Base-by-base conservation (phyloP, 2,797 vertebrate genomes). In the Fundulus diaphanus region DNA sequence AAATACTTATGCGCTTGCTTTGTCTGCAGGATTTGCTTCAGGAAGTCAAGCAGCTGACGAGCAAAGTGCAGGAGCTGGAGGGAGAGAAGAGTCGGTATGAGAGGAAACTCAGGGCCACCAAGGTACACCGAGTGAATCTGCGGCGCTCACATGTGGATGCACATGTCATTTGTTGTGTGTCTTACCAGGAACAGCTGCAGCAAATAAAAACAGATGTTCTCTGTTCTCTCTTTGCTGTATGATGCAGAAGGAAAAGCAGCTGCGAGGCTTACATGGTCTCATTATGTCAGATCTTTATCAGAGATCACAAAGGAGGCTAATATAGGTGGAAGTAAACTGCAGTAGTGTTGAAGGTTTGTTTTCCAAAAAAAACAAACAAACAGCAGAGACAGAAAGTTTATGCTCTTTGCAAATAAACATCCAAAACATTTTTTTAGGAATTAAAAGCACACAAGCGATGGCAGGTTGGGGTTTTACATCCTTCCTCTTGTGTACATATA, bases 1-100 rank as follows among this genome's bases (percentile, higher is more conserved):
- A n/a, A 13, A 7, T 8, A 27, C 20, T 72, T n/a, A n/a, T n/a
- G 29, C 49, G 1, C 77, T 48, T 84, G 33, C 69, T 67, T 89
- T 80, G 74, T 37, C 68, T 72, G 72, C 92, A 99, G 98, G 96
- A 95, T 86, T 94, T 99, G 82, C 82, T 96, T 0, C 95, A 96
- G 66, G 98, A 99, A 74, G 95, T 99, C 31, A 96, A 89, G 72
- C 93, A 93, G 66, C 95, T 99, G 76, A 97, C 95, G 93, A 96
- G 93, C 79, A 97, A 97, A 95, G 97, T 99, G 86, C 97, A 97
- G 71, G 97, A 96, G 81, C 87, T 99, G 89, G 97, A 99, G 91
- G 97, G 95, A 5, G 97, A 99, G 92, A 97, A 97, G 86, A 95
- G 91, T 68, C 96, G 96, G 56, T 98, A 98, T 0, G 98, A 99